Evolutionary conservation across 2,113 vertebrate species (phyloP), one percentile per base, ranked within the genome.

Genomic region (Phoenicopterus ruber): DNA sequence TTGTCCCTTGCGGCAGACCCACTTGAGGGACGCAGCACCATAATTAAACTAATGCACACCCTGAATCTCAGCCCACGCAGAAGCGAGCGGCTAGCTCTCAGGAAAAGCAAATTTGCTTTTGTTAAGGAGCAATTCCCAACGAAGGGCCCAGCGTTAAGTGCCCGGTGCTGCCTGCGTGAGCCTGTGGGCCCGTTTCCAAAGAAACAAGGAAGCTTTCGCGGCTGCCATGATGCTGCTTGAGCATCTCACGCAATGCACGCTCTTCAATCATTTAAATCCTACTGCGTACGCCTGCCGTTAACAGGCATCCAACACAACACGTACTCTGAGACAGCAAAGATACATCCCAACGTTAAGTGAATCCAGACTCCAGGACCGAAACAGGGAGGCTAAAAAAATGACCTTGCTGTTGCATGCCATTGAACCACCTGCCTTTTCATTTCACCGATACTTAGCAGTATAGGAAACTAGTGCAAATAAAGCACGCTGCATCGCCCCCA

Each of bases 181-280:
- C 24, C 69, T 36, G 26, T 1, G 0, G 18, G 16, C 34, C 6
- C 7, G 19, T 31, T 63, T 52, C 47, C 79, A 54, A 62, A 90
- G 46, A n/a, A 90, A 54, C 11, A 34, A 52, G 20, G 36, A 42
- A 65, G 12, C 17, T 69, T 44, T 44, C 6, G 1, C 11, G 31
- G 42, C 5, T 32, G 31, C 11, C 6, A 0, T 58, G 10, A 3
- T 1, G 6, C 6, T 20, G 7, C 54, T 42, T 11, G 19, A 69
- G 40, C 54, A 47, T 4, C n/a, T 38, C 2, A 0, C 7, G 4
- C 20, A 42, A 29, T 6, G 1, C 44, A 13, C 0, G 0, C 26
- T 34, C 57, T 47, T 47, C 63, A 22, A 4, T 3, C 6, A 2
- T 6, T 29, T 12, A 77, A n/a, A 63, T 44, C n/a, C 42, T 32